Conservation (phyloP, 2,113 vertebrate species). For the Corydoras sp. region DNA sequence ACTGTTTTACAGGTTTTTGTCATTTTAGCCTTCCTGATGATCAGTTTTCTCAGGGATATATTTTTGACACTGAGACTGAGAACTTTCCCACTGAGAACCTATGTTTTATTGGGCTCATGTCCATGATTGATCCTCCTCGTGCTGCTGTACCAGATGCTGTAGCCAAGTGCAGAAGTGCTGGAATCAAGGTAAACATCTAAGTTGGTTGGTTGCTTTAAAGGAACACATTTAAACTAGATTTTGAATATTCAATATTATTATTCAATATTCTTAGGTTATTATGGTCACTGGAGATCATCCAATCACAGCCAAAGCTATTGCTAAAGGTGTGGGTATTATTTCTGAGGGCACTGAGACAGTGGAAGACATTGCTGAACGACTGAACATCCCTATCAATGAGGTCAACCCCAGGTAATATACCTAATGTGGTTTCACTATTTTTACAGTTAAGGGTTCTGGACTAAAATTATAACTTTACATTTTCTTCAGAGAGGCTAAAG, state of each 20-base stretch:
- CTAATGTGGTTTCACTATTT: not conserved
- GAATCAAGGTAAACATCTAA: conserved; percentile 77
- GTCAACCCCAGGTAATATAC: conserved; percentile 78
- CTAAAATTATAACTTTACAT: not conserved
- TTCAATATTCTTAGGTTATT: conserved; percentile 68
- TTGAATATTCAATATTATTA: not conserved
- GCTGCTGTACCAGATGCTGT: conserved; percentile 84
- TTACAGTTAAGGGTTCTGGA: not conserved
- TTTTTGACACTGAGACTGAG: conserved; percentile 77
- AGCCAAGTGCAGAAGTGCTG: conserved; percentile 83
- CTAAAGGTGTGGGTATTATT: conserved; percentile 86
- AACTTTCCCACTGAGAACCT: conserved; percentile 83
- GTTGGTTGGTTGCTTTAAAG: not conserved
- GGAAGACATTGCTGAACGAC: conserved; percentile 81
- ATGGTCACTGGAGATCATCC: conserved; percentile 91
- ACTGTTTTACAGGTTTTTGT: conserved; percentile 76
- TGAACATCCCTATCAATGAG: conserved; percentile 81
- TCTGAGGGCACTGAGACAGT: conserved; percentile 86
- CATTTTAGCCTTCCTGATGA: conserved; percentile 71
- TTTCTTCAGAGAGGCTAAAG: conserved; percentile 81
- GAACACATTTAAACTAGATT: not conserved
- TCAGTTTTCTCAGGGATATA: conserved; percentile 75
- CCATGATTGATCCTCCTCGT: conserved; percentile 86
- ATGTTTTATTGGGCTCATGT: conserved; percentile 88
- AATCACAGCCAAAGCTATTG: conserved; percentile 89